These are phyloP conservation scores for Apamea sordens DNA, from an alignment of 2,888 invertebrate genomes.

Conservation along the genomic window DNA sequence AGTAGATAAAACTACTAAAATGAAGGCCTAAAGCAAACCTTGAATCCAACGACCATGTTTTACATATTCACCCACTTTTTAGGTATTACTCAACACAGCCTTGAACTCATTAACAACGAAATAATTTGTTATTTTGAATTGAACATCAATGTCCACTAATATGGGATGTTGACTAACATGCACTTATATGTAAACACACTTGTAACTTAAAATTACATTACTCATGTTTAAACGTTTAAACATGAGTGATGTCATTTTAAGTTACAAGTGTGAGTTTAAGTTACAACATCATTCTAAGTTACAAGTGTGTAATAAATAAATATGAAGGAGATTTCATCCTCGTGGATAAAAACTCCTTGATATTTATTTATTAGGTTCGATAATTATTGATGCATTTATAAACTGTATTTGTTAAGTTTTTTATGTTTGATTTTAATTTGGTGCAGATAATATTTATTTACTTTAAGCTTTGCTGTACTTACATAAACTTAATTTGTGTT, in stretches of 20 bases:
- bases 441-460: not conserved
- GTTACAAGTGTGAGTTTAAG: no score
- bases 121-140: not conserved
- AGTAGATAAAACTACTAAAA: not conserved
- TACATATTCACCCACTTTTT: conserved; percentile 10
- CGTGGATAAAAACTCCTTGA: not conserved
- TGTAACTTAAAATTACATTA: not conserved
- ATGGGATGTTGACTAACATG: not conserved
- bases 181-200: not conserved
- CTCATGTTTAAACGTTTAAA: not conserved
- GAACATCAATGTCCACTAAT: conserved; percentile 15
- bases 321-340: no score
- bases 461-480: not conserved
- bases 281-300: not conserved
- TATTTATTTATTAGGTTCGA: not conserved
- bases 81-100: conserved; percentile 8
- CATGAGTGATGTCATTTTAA: not conserved
- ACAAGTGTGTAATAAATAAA: no score
- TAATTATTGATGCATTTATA: not conserved
- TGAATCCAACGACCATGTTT: conserved; percentile 14
- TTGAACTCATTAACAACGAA: conserved; percentile 33
- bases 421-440: not conserved
- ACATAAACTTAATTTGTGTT: not conserved
- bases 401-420: not conserved
- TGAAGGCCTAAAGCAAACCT: not conserved